Evolutionary conservation across 2,888 invertebrate genomes (phyloP).

Genomic region (Temnothorax rugatulus): DNA sequence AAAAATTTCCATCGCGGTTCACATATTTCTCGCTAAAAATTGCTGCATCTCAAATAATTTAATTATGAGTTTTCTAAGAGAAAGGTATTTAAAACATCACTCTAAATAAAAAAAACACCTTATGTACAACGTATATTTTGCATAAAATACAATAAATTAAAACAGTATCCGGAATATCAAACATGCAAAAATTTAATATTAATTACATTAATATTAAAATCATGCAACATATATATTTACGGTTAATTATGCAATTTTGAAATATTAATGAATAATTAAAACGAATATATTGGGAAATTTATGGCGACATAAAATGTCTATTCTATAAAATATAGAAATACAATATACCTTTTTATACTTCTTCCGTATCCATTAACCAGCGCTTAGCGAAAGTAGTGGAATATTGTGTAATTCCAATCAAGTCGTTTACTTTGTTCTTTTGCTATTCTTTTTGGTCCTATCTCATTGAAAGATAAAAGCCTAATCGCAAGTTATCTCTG

Average conservation of each 20-base stretch:
- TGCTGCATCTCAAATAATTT: background rate
- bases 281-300: background rate
- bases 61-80: constrained; percentile 16
- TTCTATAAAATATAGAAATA: background rate
- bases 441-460: background rate
- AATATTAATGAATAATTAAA: background rate
- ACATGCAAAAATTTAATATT: background rate
- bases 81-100: background rate
- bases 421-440: constrained; percentile 18
- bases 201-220: background rate
- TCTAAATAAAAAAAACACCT: background rate
- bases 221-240: constrained; percentile 16
- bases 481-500: background rate
- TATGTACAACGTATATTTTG: background rate
- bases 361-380: constrained; percentile 80
- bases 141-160: background rate
- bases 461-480: background rate
- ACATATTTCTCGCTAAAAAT: background rate
- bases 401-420: constrained; percentile 77
- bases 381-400: constrained; percentile 78
- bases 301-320: background rate
- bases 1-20: constrained; percentile 26
- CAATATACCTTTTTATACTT: constrained; percentile 44
- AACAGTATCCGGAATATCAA: background rate
- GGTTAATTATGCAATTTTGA: background rate